Percentiles rank a stretch among this genome's conserved stretches.
Evolutionary conservation across 2,888 invertebrate species (phyloP).

Genomic region (Ectemnius lituratus): DNA sequence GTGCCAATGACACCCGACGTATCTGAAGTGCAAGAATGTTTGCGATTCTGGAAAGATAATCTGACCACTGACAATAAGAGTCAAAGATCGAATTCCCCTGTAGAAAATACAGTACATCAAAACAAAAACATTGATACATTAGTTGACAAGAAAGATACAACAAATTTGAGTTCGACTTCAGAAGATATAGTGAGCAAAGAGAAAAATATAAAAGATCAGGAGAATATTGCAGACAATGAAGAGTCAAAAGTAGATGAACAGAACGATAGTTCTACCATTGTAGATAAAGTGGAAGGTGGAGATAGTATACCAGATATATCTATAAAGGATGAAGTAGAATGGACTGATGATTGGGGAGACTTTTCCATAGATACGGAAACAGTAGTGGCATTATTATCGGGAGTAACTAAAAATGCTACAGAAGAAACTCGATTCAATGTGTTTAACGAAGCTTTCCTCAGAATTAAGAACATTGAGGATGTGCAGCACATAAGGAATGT

Average conservation of each 20-base stretch:
- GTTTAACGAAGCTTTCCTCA: slow-evolving; percentile 59
- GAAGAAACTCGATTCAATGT: slow-evolving; percentile 65
- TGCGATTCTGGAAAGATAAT: slow-evolving; percentile 55
- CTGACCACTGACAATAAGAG: slow-evolving; percentile 23
- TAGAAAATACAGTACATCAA: background rate
- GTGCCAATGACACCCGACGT: slow-evolving; percentile 39
- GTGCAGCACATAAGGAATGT: slow-evolving; percentile 65
- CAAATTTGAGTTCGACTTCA: background rate
- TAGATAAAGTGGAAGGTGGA: no score
- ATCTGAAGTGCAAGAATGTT: slow-evolving; percentile 46
- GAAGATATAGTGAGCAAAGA: background rate
- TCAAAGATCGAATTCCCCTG: no score
- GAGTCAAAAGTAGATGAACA: no score
- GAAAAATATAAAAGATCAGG: background rate
- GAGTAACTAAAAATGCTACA: slow-evolving; percentile 43
- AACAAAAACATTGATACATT: slow-evolving; percentile 7
- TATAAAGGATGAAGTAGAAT: slow-evolving; percentile 44
- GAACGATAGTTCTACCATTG: no score
- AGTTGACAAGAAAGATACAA: background rate
- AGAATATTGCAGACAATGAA: no score
- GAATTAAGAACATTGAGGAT: slow-evolving; percentile 60
- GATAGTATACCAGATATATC: no score
- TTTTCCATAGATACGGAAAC: slow-evolving; percentile 63
- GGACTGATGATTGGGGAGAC: slow-evolving; percentile 71
- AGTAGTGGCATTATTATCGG: background rate